Percentiles rank a stretch among this genome's conserved stretches.
Conservation (phyloP, 2,888 invertebrate genomes). For the Macrosoma leucophasiata region DNA sequence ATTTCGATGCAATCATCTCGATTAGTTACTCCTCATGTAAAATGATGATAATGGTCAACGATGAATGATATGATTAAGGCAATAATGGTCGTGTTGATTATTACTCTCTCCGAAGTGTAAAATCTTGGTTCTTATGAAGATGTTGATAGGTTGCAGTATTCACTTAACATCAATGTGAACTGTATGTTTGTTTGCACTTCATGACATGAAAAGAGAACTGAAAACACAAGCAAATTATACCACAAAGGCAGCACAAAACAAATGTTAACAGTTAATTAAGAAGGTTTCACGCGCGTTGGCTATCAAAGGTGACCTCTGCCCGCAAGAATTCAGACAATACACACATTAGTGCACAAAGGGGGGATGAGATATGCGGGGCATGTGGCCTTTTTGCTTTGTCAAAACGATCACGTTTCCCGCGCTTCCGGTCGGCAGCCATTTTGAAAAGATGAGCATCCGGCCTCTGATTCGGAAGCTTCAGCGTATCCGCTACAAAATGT, state of each 20-base stretch:
- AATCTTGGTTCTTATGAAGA: too few species aligned
- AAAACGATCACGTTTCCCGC: slow-evolving; percentile 70
- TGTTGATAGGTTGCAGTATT: too few species aligned
- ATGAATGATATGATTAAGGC: too few species aligned
- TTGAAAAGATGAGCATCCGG: slow-evolving; percentile 64
- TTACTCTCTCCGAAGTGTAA: too few species aligned
- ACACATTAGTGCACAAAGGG: slow-evolving; percentile 31
- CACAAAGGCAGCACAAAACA: slow-evolving; percentile 14
- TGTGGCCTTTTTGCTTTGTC: slow-evolving; percentile 65
- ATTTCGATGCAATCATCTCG: too few species aligned
- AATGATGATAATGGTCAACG: too few species aligned
- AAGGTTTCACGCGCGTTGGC: slow-evolving; percentile 40
- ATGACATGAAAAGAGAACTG: too few species aligned
- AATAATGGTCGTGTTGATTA: too few species aligned
- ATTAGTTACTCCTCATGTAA: too few species aligned
- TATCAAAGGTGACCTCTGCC: slow-evolving; percentile 32
- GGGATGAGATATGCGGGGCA: slow-evolving; percentile 49
- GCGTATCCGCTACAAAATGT: slow-evolving; percentile 63
- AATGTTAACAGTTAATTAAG: slow-evolving; percentile 38
- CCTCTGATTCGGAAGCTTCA: slow-evolving; percentile 50
- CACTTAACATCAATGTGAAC: too few species aligned
- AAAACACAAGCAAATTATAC: too few species aligned
- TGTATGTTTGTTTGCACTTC: too few species aligned
- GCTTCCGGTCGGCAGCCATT: slow-evolving; percentile 65
- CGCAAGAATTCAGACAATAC: slow-evolving; percentile 20